Percentiles rank a stretch among this genome's conserved stretches.
Conservation (phyloP, 92 coral and sea anemone species). For the Pocillopora meandrina region DNA sequence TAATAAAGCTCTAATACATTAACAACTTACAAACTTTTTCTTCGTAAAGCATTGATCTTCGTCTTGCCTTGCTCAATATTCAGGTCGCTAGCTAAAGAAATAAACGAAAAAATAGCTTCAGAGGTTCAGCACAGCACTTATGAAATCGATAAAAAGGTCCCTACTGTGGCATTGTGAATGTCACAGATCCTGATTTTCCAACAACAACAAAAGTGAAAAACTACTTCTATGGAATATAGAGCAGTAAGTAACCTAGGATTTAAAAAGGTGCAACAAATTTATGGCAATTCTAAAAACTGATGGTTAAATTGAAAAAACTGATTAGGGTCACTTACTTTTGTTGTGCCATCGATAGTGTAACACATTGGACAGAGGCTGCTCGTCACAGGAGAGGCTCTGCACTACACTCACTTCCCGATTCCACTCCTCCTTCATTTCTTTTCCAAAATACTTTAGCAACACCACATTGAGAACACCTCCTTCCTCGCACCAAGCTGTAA, state of each 20-base stretch:
- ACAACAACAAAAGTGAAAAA: too few relatives aligned
- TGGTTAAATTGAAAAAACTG: not conserved
- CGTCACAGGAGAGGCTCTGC: constrained; percentile 8
- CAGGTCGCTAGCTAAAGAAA: not conserved
- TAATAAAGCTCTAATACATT: not conserved
- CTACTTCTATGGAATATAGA: too few relatives aligned
- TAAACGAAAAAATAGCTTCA: not conserved
- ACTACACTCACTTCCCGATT: constrained; percentile 32
- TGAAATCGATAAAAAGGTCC: too few relatives aligned
- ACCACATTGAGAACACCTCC: constrained; percentile 26
- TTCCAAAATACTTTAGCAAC: constrained; percentile 64
- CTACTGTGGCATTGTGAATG: too few relatives aligned
- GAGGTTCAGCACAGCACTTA: too few relatives aligned
- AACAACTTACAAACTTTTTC: not conserved
- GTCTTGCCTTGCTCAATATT: not conserved
- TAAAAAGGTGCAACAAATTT: too few relatives aligned
- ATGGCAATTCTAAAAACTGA: too few relatives aligned
- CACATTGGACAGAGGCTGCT: constrained; percentile 42
- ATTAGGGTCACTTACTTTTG: constrained; percentile 32
- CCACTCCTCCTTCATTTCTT: constrained; percentile 45
- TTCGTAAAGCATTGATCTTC: not conserved
- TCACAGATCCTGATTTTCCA: too few relatives aligned
- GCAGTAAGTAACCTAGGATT: too few relatives aligned
- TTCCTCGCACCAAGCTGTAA: constrained; percentile 57
- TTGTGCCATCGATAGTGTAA: constrained; percentile 74